phyloP scores from a whole-genome alignment of 2,113 vertebrate species.

The Rhipidura dahli region DNA sequence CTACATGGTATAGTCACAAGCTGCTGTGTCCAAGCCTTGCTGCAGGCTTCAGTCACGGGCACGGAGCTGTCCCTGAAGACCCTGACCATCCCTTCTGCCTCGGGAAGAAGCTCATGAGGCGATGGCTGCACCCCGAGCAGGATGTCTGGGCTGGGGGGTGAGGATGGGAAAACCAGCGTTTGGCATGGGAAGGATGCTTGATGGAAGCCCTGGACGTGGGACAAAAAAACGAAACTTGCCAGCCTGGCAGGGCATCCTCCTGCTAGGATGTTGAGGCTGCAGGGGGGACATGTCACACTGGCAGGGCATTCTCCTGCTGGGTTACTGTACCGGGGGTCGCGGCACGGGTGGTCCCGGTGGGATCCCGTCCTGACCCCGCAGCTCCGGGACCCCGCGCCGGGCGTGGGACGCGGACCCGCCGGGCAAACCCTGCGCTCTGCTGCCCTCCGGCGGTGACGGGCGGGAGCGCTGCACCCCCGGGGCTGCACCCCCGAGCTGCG shows the following conservation, averaged over 20 bases:
- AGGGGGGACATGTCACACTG: not conserved
- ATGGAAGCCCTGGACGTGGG: not conserved
- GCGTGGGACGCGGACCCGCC: not conserved
- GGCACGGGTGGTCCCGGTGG: rapidly evolving
- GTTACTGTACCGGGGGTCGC: rapidly evolving
- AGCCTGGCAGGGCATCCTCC: not conserved
- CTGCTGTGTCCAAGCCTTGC: not conserved
- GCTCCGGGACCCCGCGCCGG: not conserved
- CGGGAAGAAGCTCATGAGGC: not conserved
- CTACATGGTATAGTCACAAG: not conserved
- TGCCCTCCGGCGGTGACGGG: not conserved
- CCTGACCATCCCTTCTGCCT: not conserved
- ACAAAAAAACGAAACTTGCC: not conserved
- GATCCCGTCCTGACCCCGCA: not conserved
- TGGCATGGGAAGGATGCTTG: not conserved
- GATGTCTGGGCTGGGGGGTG: not conserved
- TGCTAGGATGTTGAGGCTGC: not conserved
- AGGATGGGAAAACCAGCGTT: not conserved
- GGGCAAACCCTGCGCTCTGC: constrained; percentile 17
- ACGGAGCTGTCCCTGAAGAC: not conserved
- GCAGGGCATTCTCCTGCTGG: not conserved
- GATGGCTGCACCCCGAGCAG: not conserved
- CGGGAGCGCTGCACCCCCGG: not conserved
- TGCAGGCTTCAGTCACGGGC: not conserved
- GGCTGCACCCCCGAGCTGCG: not conserved